Evolutionary conservation across 2,797 vertebrate species (phyloP).

Genomic region (Capromys pilorides): DNA sequence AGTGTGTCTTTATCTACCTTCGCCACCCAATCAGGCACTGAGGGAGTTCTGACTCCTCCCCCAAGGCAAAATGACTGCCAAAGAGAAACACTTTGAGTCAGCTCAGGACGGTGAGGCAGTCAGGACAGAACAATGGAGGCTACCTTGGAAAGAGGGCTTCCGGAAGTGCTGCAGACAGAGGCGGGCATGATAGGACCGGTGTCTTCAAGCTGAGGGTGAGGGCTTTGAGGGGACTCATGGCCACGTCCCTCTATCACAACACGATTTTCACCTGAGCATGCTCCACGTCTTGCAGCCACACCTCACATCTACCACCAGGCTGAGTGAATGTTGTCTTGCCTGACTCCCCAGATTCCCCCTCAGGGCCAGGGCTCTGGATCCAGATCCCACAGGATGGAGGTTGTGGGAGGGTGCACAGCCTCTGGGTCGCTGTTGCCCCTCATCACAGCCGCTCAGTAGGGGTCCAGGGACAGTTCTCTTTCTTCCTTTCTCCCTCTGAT

Average conservation of each 20-base stretch:
- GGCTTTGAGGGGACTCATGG: neutral
- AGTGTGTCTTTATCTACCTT: neutral
- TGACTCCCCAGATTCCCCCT: neutral
- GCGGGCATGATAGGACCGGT: neutral
- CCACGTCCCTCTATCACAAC: neutral
- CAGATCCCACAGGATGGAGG: too few species aligned
- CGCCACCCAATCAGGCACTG: too few species aligned
- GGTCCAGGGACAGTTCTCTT: neutral
- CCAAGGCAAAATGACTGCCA: neutral
- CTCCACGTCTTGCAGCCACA: neutral
- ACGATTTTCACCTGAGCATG: neutral
- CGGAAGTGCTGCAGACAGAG: neutral
- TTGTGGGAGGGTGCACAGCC: too few species aligned
- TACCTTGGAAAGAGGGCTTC: neutral
- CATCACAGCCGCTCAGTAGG: rapidly evolving
- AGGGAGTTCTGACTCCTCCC: neutral
- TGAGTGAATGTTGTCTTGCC: neutral
- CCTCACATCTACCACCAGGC: neutral
- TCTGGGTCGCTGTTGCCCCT: rapidly evolving
- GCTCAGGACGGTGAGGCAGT: neutral
- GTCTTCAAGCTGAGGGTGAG: neutral
- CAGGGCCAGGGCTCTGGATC: neutral
- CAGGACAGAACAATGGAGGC: neutral
- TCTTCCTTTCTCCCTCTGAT: too few species aligned
- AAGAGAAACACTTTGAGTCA: neutral